Evolutionary conservation across 1,140 invertebrate genomes (phyloP).

Genomic region (Diorhabda carinulata): DNA sequence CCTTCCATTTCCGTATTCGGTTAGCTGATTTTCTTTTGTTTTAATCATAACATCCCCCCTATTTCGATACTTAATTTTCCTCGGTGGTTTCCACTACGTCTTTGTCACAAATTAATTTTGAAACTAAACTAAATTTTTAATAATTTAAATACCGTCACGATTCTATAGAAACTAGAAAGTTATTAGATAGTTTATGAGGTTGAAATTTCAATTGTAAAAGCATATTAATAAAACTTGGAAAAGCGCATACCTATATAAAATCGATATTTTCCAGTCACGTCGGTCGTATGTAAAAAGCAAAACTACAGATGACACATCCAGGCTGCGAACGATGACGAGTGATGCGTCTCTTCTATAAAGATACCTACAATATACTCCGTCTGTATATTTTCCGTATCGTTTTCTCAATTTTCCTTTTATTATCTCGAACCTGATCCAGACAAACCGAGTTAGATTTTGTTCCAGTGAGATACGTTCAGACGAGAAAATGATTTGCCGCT

Average conservation of each 20-base stretch:
- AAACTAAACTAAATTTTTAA: too few species aligned
- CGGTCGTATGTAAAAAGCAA: slow-evolving; percentile 26
- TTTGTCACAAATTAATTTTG: too few species aligned
- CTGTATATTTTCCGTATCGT: background rate
- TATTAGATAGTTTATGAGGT: too few species aligned
- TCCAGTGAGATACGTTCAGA: background rate
- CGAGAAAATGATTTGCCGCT: too few species aligned
- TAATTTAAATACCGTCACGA: too few species aligned
- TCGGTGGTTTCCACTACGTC: too few species aligned
- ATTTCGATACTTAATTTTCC: too few species aligned
- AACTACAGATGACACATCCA: slow-evolving; percentile 27
- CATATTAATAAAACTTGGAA: slow-evolving; percentile 31
- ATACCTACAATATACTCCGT: background rate
- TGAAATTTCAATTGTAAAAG: slow-evolving; percentile 15
- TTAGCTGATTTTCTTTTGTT: too few species aligned
- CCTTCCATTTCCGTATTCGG: too few species aligned
- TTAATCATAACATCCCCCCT: too few species aligned
- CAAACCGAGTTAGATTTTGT: background rate
- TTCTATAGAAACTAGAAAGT: too few species aligned
- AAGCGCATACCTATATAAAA: slow-evolving; percentile 28
- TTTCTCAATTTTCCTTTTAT: background rate
- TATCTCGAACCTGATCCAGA: background rate
- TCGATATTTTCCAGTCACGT: slow-evolving; percentile 28
- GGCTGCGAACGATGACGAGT: slow-evolving; percentile 11
- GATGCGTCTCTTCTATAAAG: background rate